A percentile compares a stretch with the other conserved stretches of the same genome.
These are phyloP conservation scores for Eumaeus atala DNA, from an alignment of 1,140 invertebrate genomes.

Conservation along the genomic window DNA sequence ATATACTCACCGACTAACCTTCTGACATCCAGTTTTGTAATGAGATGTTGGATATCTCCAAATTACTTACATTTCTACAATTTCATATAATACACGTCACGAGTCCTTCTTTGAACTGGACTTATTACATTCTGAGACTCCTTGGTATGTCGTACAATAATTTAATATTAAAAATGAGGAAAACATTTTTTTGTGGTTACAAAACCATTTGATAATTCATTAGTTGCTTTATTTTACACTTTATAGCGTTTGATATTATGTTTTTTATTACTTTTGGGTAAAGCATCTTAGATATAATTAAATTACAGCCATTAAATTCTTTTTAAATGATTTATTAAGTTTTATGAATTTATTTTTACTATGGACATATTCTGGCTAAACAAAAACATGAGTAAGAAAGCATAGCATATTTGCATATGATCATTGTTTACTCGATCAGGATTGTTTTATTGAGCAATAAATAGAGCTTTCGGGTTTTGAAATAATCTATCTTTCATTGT, in stretches of 20 bases:
- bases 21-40: slow-evolving; percentile 5
- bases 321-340: no score
- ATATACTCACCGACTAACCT: slow-evolving; percentile 1
- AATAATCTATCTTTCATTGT: no score
- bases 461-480: no score
- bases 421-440: no score
- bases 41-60: slow-evolving; percentile 13
- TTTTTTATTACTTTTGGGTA: no score
- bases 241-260: not conserved
- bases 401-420: no score
- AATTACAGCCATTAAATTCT: no score
- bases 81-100: slow-evolving; percentile 13
- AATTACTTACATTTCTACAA: slow-evolving; percentile 15
- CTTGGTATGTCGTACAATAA: slow-evolving; percentile 1
- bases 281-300: no score
- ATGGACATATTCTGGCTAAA: no score
- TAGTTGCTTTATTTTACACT: slow-evolving; percentile 4
- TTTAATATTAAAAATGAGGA: not conserved
- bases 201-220: slow-evolving; percentile 6
- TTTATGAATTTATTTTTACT: no score
- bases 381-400: no score
- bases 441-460: no score
- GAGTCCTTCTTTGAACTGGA: slow-evolving; percentile 12
- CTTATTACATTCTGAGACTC: slow-evolving; percentile 9
- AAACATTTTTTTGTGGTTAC: not conserved